A percentile compares a stretch with the other conserved stretches of the same genome.
These are phyloP conservation scores for Sesia bembeciformis DNA, from an alignment of 2,888 invertebrate species.

Conservation along the genomic window DNA sequence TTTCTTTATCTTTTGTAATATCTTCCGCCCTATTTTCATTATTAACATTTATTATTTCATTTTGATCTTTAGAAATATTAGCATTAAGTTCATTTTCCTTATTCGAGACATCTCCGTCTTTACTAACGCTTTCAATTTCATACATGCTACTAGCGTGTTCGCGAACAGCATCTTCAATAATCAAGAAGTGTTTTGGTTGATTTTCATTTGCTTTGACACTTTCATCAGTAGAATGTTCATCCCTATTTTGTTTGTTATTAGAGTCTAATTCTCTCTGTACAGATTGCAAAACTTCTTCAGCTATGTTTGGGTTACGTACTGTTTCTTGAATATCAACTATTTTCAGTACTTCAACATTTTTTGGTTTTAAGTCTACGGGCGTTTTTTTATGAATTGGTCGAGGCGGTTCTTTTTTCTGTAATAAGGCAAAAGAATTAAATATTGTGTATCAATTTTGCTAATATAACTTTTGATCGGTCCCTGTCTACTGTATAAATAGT, in stretches of 20 bases:
- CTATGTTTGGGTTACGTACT: background rate
- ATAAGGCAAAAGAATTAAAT: background rate
- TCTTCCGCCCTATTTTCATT: background rate
- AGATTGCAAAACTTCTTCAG: slow-evolving; percentile 1
- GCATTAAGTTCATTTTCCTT: background rate
- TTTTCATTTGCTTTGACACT: too few species aligned
- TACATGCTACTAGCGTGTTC: background rate
- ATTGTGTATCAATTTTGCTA: background rate
- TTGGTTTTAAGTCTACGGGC: background rate
- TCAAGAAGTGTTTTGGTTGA: background rate
- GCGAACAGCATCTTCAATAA: background rate
- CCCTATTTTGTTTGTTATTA: background rate
- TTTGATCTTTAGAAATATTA: background rate
- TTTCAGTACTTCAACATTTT: background rate
- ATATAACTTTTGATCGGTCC: too few species aligned
- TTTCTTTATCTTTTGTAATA: background rate
- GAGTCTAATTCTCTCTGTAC: background rate
- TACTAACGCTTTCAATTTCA: background rate
- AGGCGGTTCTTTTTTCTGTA: background rate
- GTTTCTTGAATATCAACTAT: background rate
- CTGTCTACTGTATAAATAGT: too few species aligned
- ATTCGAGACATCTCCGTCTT: background rate
- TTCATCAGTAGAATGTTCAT: background rate
- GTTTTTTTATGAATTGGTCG: background rate
- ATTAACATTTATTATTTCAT: background rate